Conservation (phyloP, 2,113 vertebrate species). For the Gopherus flavomarginatus region DNA sequence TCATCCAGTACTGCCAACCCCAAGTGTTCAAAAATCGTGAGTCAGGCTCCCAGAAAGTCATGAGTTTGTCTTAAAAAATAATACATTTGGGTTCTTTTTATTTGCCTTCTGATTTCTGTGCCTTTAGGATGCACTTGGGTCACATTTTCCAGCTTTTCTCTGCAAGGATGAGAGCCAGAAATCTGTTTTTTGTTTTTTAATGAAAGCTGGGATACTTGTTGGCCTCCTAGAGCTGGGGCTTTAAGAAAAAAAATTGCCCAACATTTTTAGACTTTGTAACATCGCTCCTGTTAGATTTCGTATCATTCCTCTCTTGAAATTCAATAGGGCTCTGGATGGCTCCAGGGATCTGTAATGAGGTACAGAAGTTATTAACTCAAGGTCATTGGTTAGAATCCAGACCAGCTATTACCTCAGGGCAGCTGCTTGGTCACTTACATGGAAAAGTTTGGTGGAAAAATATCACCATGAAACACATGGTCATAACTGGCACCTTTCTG, state of each 20-base stretch:
- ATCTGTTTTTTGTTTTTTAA: not conserved
- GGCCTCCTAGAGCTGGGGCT: not conserved
- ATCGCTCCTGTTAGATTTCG: not conserved
- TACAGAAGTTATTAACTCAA: not conserved
- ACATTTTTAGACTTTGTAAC: not conserved
- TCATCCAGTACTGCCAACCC: slow-evolving; percentile 6
- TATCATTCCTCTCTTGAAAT: not conserved
- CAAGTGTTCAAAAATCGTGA: not conserved
- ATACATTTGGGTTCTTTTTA: not conserved
- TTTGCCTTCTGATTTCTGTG: not conserved
- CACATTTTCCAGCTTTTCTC: not conserved
- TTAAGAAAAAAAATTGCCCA: not conserved
- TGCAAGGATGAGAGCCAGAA: not conserved
- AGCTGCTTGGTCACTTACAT: not conserved
- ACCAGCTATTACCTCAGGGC: not conserved
- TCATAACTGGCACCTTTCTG: fast-evolving
- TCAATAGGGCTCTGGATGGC: not conserved
- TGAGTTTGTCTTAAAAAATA: not conserved
- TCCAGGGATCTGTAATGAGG: not conserved
- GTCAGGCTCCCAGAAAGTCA: not conserved
- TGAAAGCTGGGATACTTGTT: not conserved
- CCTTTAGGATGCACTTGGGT: not conserved
- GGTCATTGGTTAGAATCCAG: not conserved
- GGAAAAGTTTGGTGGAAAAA: not conserved
- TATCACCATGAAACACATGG: not conserved